Evolutionary conservation across 2,888 invertebrate species (phyloP).

Genomic region (Polia nebulosa): DNA sequence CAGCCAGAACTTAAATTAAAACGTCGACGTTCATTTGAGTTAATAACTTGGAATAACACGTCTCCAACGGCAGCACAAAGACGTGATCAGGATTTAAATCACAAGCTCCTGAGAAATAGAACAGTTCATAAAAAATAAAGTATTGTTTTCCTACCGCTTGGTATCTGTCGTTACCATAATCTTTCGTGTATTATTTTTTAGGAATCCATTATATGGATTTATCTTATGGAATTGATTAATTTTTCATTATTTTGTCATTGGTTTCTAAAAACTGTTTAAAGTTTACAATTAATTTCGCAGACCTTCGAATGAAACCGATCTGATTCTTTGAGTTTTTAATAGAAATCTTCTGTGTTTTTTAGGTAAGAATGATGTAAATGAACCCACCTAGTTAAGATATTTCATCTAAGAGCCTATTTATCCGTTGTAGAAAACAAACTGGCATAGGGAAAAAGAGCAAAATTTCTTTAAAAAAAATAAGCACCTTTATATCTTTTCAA

Average conservation of each 20-base stretch:
- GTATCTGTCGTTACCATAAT: constrained; percentile 36
- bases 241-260: not conserved
- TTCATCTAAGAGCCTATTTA: not conserved
- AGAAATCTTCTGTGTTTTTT: not conserved
- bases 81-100: constrained; percentile 70
- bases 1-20: constrained; percentile 67
- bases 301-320: too few species aligned
- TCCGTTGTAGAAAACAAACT: not conserved
- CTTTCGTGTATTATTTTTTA: constrained; percentile 43
- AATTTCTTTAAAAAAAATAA: constrained; percentile 13
- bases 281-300: too few species aligned
- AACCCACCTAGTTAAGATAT: not conserved
- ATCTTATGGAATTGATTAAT: not conserved
- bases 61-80: constrained; percentile 62
- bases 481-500: constrained; percentile 13
- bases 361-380: not conserved
- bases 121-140: constrained; percentile 34
- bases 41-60: constrained; percentile 71
- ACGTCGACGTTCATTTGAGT: constrained; percentile 63
- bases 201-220: not conserved
- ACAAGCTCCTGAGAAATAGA: constrained; percentile 35
- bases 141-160: constrained; percentile 29
- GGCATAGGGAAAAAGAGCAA: not conserved
- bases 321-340: not conserved
- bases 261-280: too few species aligned